Evolutionary conservation across 2,797 vertebrate species (phyloP).

Genomic region (Epinephelus malabaricus): DNA sequence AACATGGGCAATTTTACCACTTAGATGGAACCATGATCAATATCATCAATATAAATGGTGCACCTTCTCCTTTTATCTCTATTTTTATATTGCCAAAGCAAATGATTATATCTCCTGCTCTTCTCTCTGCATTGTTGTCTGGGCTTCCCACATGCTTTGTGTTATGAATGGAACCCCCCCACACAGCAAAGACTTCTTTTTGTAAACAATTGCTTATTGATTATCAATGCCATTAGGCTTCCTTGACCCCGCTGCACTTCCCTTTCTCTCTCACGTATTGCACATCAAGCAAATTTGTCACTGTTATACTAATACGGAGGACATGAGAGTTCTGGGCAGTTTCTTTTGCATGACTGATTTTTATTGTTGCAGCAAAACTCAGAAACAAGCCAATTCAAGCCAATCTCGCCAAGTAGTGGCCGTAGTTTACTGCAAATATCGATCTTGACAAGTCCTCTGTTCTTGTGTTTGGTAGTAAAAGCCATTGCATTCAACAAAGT

Average conservation of each 20-base stretch:
- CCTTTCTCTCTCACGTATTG: not conserved
- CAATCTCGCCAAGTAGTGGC: not conserved
- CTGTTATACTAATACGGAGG: not conserved
- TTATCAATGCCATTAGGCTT: conserved; percentile 56
- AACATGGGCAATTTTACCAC: conserved; percentile 23
- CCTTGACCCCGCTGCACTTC: conserved; percentile 4
- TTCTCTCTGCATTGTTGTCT: conserved; percentile 7
- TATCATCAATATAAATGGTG: not conserved
- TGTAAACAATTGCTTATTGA: conserved; percentile 72
- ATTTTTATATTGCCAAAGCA: not conserved
- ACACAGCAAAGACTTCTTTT: conserved; percentile 36
- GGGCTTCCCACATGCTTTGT: conserved; percentile 8
- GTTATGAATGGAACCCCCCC: conserved; percentile 26
- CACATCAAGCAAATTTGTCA: conserved; percentile 15
- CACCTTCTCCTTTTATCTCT: not conserved
- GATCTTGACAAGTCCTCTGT: conserved; percentile 36
- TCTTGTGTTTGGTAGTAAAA: conserved; percentile 9
- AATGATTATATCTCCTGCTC: not conserved
- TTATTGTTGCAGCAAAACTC: conserved; percentile 10
- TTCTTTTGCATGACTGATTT: conserved; percentile 34
- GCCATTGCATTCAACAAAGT: not conserved
- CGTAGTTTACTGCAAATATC: conserved; percentile 6
- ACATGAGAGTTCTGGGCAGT: not conserved
- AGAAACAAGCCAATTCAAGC: conserved; percentile 20
- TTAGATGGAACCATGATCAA: conserved; percentile 23